phyloP scores from a whole-genome alignment of 2,797 vertebrate species.

The Hylomyscus alleni region DNA sequence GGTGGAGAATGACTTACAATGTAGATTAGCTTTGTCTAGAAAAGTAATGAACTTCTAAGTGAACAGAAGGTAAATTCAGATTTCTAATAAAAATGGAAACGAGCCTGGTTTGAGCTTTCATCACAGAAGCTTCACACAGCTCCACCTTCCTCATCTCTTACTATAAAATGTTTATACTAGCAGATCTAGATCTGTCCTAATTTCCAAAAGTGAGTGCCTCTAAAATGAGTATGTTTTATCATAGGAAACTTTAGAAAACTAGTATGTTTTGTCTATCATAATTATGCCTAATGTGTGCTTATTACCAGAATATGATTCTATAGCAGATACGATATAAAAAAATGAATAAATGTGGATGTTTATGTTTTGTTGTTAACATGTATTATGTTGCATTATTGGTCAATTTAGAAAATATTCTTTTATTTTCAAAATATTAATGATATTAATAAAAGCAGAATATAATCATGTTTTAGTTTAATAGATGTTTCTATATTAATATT shows the following conservation, averaged over 20 bases:
- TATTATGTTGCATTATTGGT: not conserved
- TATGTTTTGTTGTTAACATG: constrained; percentile 17
- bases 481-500: not conserved
- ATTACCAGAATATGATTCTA: not conserved
- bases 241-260: constrained; percentile 59
- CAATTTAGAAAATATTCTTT: not conserved
- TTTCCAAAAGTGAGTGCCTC: not conserved
- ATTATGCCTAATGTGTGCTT: not conserved
- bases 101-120: constrained; percentile 54
- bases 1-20: constrained; percentile 71
- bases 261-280: not conserved
- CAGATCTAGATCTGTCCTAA: not conserved
- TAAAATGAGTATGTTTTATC: constrained; percentile 27
- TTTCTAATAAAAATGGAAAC: constrained; percentile 80
- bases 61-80: constrained; percentile 74
- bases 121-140: constrained; percentile 43
- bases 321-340: not conserved
- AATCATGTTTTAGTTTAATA: not conserved
- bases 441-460: constrained; percentile 17
- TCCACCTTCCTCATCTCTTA: constrained; percentile 44
- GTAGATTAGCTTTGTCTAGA: constrained; percentile 72
- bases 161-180: constrained; percentile 37
- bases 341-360: not conserved
- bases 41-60: constrained; percentile 77
- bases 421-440: constrained; percentile 24